A percentile compares a stretch with the other conserved stretches of the same genome.
Evolutionary conservation across 2,888 invertebrate genomes (phyloP).

Genomic region (Bursaphelenchus okinawaensis): DNA sequence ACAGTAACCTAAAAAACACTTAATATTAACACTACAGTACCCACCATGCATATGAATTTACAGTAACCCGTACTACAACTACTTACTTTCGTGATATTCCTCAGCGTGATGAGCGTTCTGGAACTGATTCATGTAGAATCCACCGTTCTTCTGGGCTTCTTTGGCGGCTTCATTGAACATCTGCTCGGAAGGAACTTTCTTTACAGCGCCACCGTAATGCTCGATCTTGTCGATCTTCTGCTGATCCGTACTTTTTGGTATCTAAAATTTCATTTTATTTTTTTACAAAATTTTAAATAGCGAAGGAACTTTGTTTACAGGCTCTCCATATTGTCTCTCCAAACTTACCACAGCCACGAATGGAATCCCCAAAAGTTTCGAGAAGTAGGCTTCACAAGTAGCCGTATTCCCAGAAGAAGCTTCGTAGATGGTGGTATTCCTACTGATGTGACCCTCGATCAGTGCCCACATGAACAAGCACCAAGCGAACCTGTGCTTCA

Average conservation of each 20-base stretch:
- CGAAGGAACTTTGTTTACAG: too few relatives aligned
- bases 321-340: too few relatives aligned
- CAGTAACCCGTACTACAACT: background rate
- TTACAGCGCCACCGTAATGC: conserved; percentile 35
- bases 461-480: conserved; percentile 47
- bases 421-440: conserved; percentile 44
- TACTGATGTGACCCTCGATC: conserved; percentile 34
- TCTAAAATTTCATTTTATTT: conserved; percentile 13
- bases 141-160: conserved; percentile 29
- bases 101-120: conserved; percentile 48
- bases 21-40: too few relatives aligned
- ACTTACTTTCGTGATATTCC: conserved; percentile 42
- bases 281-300: too few relatives aligned
- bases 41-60: background rate
- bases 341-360: conserved; percentile 41
- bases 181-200: conserved; percentile 21
- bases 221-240: conserved; percentile 42
- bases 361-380: conserved; percentile 34
- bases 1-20: too few relatives aligned
- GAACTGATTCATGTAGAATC: conserved; percentile 37
- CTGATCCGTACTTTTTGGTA: conserved; percentile 40
- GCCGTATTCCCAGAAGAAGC: conserved; percentile 52
- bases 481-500: conserved; percentile 51
- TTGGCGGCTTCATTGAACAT: conserved; percentile 26
- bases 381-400: conserved; percentile 49